Evolutionary conservation across 2,113 vertebrate species (phyloP).

Genomic region (Choloepus hoffmanni): DNA sequence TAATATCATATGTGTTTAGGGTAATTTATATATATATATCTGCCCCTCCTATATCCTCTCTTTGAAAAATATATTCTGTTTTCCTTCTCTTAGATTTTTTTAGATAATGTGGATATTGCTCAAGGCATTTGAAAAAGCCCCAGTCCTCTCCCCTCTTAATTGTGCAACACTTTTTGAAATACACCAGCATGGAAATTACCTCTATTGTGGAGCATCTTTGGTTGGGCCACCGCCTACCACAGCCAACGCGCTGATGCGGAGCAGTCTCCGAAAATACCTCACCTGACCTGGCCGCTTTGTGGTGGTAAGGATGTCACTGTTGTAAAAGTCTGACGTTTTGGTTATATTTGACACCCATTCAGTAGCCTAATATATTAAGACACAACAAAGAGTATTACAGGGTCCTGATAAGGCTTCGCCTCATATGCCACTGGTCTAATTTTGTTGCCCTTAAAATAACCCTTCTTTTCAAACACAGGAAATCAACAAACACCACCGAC

Average conservation of each 20-base stretch:
- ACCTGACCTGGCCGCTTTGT: neutral
- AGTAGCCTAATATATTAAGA: neutral
- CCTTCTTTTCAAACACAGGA: neutral
- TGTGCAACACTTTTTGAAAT: conserved; percentile 71
- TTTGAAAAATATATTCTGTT: conserved; percentile 63
- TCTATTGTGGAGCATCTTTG: conserved; percentile 33
- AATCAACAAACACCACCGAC: neutral
- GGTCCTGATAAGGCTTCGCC: neutral
- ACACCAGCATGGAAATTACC: conserved; percentile 50
- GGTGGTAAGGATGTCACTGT: neutral
- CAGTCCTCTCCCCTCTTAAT: neutral
- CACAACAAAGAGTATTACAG: neutral
- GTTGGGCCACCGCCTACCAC: conserved; percentile 43
- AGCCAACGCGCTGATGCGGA: conserved; percentile 55
- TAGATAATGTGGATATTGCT: conserved; percentile 54
- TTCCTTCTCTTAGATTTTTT: conserved; percentile 80
- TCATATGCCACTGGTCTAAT: conserved; percentile 45
- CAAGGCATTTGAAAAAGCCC: conserved; percentile 51
- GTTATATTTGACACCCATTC: neutral
- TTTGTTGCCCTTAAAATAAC: conserved; percentile 55
- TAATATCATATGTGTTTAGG: conserved; percentile 69
- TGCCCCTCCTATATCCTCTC: neutral
- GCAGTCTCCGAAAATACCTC: neutral
- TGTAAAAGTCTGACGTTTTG: conserved; percentile 23
- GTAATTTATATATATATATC: conserved; percentile 41